Conservation (phyloP, 2,888 invertebrate species). For the Byasa hedistus region DNA sequence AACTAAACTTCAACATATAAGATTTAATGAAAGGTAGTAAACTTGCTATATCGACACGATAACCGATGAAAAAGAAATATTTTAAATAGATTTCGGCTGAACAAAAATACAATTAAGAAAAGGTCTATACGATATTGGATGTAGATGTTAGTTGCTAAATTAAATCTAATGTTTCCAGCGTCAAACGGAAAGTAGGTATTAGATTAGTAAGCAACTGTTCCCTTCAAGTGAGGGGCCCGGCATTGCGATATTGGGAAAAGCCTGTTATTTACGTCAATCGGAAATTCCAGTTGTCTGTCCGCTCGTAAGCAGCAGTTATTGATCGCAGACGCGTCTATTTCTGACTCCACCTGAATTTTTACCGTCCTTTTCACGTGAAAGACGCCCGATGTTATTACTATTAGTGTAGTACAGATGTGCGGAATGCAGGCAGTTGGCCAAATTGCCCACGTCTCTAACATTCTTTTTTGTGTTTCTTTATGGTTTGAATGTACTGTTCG, state of each 20-base stretch:
- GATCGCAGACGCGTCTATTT: conserved; percentile 28
- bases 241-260: background rate
- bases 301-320: background rate
- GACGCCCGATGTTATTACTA: conserved; percentile 51
- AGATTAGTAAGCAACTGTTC: background rate
- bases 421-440: conserved; percentile 69
- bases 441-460: conserved; percentile 50
- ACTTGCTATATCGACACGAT: too few relatives aligned
- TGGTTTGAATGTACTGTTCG: background rate
- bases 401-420: conserved; percentile 46
- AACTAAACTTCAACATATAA: too few relatives aligned
- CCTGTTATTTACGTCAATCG: conserved; percentile 17
- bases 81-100: too few relatives aligned
- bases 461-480: conserved; percentile 23
- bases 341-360: conserved; percentile 29
- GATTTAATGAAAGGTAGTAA: too few relatives aligned
- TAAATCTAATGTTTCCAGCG: background rate
- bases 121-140: background rate
- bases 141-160: background rate
- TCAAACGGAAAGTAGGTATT: background rate
- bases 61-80: too few relatives aligned
- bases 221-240: background rate
- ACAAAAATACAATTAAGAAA: too few relatives aligned
- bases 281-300: conserved; percentile 20
- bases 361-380: conserved; percentile 39